These are phyloP conservation scores for Aethina tumida DNA, from an alignment of 1,140 invertebrate genomes.

Conservation along the genomic window DNA sequence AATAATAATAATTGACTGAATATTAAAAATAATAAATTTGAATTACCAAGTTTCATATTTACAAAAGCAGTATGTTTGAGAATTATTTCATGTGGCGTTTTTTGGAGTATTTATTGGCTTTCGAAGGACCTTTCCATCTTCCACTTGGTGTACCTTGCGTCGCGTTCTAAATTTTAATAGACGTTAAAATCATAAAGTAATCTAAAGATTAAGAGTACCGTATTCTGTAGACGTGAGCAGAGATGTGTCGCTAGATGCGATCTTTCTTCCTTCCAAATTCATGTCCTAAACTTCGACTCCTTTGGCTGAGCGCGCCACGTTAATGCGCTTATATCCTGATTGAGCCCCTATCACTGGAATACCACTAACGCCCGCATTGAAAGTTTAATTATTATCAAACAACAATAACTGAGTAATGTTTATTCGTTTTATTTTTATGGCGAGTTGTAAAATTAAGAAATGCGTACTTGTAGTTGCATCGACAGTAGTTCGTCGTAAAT, in stretches of 20 bases:
- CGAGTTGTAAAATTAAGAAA: slow-evolving; percentile 51
- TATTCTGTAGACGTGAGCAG: slow-evolving; percentile 63
- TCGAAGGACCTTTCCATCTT: slow-evolving; percentile 84
- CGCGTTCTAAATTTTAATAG: slow-evolving; percentile 53
- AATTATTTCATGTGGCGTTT: too few species aligned
- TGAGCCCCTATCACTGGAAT: slow-evolving; percentile 60
- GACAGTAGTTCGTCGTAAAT: slow-evolving; percentile 83
- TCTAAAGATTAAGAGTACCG: slow-evolving; percentile 40
- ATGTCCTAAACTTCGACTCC: slow-evolving; percentile 47
- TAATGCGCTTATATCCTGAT: slow-evolving; percentile 82
- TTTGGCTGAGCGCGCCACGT: slow-evolving; percentile 75
- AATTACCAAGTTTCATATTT: too few species aligned
- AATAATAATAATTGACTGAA: too few species aligned
- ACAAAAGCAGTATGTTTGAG: too few species aligned
- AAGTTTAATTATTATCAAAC: slow-evolving; percentile 4
- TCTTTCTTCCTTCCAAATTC: slow-evolving; percentile 42
- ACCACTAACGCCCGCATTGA: slow-evolving; percentile 27
- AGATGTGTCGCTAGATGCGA: slow-evolving; percentile 63
- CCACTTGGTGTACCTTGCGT: slow-evolving; percentile 77
- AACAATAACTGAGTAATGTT: slow-evolving; percentile 10
- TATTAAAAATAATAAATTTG: too few species aligned
- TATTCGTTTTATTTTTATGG: slow-evolving; percentile 9
- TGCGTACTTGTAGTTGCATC: slow-evolving; percentile 88
- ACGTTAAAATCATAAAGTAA: slow-evolving; percentile 12
- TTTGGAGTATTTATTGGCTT: too few species aligned